Conservation (phyloP, 2,113 vertebrate genomes). For the Gallinago jamesoni region DNA sequence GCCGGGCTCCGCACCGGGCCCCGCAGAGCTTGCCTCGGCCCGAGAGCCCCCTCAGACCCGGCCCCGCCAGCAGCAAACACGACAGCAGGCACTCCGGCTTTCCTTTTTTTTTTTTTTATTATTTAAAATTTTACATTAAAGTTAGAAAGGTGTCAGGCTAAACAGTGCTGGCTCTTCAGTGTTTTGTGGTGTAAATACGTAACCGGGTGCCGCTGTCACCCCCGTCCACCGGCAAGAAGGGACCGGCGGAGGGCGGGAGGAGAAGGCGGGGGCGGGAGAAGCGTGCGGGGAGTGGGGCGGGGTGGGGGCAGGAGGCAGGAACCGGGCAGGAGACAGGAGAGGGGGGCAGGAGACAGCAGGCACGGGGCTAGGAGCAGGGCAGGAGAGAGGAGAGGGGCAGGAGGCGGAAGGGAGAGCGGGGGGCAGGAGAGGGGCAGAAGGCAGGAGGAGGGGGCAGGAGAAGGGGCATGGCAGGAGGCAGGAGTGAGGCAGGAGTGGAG, state of each 20-base stretch:
- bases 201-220: neutral
- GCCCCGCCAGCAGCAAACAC: neutral
- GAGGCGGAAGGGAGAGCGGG: too few species aligned
- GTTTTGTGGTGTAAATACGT: neutral
- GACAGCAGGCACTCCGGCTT: neutral
- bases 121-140: slow-evolving; percentile 71
- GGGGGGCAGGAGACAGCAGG: too few species aligned
- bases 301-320: neutral
- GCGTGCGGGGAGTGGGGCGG: slow-evolving; percentile 27
- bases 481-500: neutral
- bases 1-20: neutral
- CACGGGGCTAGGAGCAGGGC: too few species aligned
- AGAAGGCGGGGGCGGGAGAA: neutral
- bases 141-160: slow-evolving; percentile 66
- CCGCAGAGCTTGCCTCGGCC: neutral
- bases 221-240: neutral
- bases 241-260: neutral
- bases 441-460: too few species aligned
- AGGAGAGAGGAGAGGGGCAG: too few species aligned
- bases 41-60: neutral
- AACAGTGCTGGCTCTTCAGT: slow-evolving; percentile 51
- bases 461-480: neutral
- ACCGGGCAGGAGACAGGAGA: neutral
- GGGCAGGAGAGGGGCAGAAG: neutral
- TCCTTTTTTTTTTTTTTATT: slow-evolving; percentile 65